Base-by-base conservation (phyloP, 2,888 invertebrate species). In the Oscheius sp. region DNA sequence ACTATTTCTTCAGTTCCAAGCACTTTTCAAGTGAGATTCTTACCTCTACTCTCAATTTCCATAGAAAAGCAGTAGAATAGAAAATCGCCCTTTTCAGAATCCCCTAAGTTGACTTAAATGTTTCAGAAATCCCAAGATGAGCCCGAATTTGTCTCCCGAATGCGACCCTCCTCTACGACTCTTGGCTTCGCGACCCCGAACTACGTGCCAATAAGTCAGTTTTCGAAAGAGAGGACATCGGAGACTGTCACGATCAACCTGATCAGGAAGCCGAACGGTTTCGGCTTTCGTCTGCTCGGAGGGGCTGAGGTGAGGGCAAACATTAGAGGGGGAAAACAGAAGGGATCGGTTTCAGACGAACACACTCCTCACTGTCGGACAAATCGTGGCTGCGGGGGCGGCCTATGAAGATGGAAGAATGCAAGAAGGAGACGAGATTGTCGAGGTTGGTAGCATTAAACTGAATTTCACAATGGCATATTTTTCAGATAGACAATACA, bases 281-380 rank as follows among this genome's bases (percentile, higher is more conserved):
- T 99, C 91, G 99, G 98, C 9, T 99, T 99, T 91, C 93, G 98
- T 78, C 96, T 99, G 89, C 95, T 98, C 48, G 98, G 98, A 33
- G 99, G 99, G 55, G 95, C 95, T 0, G 98, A 98, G 91, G 97
- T 98, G 37, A 42, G 42, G 7, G 42, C 42, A 42, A 42, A 42
- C 42, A 42, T 5, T 42, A 42, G 21, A 21, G 21, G 21, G 21
- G 21, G 21, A 21, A 21, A 21, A 21, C 21, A 21, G 21, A 33
- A 10, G 42, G 35, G 32, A 21, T 3, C 48, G 47, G 10, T 63
- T 32, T 35, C 53, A 85, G 81, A 82, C 84, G 65, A 84, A 83
- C 63, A 84, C 83, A 1, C 79, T 81, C 92, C 93, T 97, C 77
- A 95, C 96, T 10, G 96, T 98, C 42, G 97, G 98, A 1, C 95